Evolutionary conservation across 2,113 vertebrate genomes (phyloP), one percentile per base, ranked within the genome.

Genomic region (Macrotus californicus): DNA sequence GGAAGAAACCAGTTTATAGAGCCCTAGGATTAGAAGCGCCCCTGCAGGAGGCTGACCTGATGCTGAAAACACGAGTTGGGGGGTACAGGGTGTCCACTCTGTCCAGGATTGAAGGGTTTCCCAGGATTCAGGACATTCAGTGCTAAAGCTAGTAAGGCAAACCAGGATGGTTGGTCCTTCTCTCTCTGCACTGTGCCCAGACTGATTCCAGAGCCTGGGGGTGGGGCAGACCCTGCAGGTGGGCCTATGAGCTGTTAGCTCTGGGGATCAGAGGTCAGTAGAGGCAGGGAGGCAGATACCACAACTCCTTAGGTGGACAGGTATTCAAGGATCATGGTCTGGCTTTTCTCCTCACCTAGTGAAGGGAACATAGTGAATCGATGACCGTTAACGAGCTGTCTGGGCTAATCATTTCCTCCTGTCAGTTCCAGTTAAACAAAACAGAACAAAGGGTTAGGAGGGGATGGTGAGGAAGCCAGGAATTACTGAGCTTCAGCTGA

Each of bases 381-480:
- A 94, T 97, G 69, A 94, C 52, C 2, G 2, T 89, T 96, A 96
- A 94, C 7, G 0, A 92, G 93, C 87, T 82, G 87, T 82, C 87
- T 29, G 31, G 66, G 50, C 76, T 91, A 91, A 96, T 97, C 88
- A 84, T 89, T 97, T 94, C 93, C 88, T 91, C 72, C 89, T 4
- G 36, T 91, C 67, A 2, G 70, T 92, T 95, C 54, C 43, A 70
- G 91, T 97, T 96, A 96, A 87, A 93, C 66, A 46, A 93, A 96
- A 96, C 88, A 94, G 61, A 89, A 9, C 50, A 52, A 56, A 41
- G 19, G 18, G 7, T 3, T 2, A 4, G 61, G 52, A 93, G 46
- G 29, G 19, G 43, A 69, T 1, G 3, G n/a, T 9, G 18, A 36
- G 59, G 73, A 76, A 29, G 26, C 4, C 11, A 83, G 24, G 36